Conservation (phyloP, 2,797 vertebrate species). For the Onychomys arenicola region DNA sequence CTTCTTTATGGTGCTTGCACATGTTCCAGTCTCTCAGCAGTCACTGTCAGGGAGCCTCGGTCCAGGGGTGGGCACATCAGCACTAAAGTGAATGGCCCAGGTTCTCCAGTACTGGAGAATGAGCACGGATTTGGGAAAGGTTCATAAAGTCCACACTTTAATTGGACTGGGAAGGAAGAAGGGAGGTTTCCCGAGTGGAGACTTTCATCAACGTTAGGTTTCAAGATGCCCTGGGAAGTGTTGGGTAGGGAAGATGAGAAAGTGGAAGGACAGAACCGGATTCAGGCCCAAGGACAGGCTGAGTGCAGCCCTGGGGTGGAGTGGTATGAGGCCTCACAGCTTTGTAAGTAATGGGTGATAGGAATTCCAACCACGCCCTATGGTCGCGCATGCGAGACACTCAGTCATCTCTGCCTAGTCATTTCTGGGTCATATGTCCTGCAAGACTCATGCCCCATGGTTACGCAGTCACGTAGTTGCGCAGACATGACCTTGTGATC, state of each 20-base stretch:
- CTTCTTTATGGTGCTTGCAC: accelerated
- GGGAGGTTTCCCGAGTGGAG: background rate
- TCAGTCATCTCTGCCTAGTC: too few species aligned
- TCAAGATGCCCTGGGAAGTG: accelerated
- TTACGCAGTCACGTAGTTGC: too few species aligned
- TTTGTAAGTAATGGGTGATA: too few species aligned
- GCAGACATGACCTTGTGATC: too few species aligned
- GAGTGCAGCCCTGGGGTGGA: background rate
- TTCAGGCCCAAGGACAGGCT: accelerated
- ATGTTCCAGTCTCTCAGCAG: accelerated
- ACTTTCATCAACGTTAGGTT: background rate
- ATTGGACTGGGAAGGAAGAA: background rate
- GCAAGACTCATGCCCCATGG: too few species aligned
- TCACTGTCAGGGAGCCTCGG: background rate
- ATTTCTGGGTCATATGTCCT: too few species aligned
- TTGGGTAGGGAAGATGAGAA: accelerated
- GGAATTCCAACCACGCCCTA: too few species aligned
- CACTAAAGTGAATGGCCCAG: background rate
- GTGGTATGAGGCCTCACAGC: background rate
- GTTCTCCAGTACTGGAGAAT: background rate
- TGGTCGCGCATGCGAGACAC: too few species aligned
- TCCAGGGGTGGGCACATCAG: accelerated
- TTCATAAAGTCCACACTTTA: background rate
- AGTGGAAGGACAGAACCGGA: accelerated
- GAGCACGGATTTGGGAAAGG: background rate